These are phyloP conservation scores for Seriola quinqueradiata DNA, from an alignment of 2,113 vertebrate genomes.

Conservation along the genomic window DNA sequence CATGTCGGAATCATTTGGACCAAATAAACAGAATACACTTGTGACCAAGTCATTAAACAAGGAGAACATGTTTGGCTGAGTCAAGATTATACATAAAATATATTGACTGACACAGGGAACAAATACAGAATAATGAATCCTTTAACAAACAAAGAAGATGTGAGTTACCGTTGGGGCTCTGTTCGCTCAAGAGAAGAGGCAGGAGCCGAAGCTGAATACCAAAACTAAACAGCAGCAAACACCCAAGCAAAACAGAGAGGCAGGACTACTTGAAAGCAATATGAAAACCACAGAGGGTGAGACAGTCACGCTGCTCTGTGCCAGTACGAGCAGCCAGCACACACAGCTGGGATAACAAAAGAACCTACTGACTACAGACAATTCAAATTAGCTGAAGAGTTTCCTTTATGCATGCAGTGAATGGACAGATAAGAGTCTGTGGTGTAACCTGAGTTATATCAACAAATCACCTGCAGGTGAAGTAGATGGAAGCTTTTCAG, in stretches of 20 bases:
- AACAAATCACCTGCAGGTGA: slow-evolving; percentile 41
- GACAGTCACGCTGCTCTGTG: slow-evolving; percentile 15
- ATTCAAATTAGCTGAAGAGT: slow-evolving; percentile 6
- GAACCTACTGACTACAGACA: background rate
- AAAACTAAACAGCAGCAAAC: slow-evolving; percentile 21
- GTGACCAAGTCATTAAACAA: slow-evolving; percentile 38
- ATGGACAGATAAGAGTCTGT: slow-evolving; percentile 12
- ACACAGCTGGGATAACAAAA: slow-evolving; percentile 57
- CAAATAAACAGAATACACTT: slow-evolving; percentile 28
- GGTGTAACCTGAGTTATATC: slow-evolving; percentile 26
- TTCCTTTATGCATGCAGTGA: slow-evolving; percentile 9
- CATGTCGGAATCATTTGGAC: slow-evolving; percentile 26
- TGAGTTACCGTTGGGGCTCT: slow-evolving; percentile 6
- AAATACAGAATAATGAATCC: slow-evolving; percentile 51
- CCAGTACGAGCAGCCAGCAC: background rate
- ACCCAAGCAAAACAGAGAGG: slow-evolving; percentile 38
- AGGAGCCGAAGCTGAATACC: slow-evolving; percentile 29
- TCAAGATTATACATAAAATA: slow-evolving; percentile 22
- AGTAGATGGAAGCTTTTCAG: background rate
- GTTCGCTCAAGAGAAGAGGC: slow-evolving; percentile 17
- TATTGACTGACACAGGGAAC: slow-evolving; percentile 29
- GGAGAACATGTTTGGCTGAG: slow-evolving; percentile 38
- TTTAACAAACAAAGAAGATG: slow-evolving; percentile 28
- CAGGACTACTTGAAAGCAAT: slow-evolving; percentile 19
- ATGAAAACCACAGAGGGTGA: slow-evolving; percentile 33